Base-by-base conservation (phyloP, 2,888 invertebrate species). In the Antitype chi region DNA sequence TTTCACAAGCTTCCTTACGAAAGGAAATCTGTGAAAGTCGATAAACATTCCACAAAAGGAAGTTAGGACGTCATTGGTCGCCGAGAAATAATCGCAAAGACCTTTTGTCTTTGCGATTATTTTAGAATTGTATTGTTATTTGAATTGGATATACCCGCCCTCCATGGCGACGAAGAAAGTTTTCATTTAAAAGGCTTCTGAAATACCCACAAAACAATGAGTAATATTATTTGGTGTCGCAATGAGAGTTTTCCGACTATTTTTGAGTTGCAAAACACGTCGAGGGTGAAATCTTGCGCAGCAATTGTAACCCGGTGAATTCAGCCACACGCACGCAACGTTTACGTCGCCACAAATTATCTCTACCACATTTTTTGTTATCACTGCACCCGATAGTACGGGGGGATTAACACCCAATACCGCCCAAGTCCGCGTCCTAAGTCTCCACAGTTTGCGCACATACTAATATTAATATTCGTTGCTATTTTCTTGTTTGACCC, bases 1-100 rank as follows among this genome's bases (percentile, higher is more conserved):
- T 59, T 76, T 76, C 6, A 52, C 17, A 28, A 49, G 32, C 23
- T 75, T 76, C 63, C 23, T 13, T 63, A 13, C 4, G 25, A 57
- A 57, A 49, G 32, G 23, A 38, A 64, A 38, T 43, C 9, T 28
- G 63, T 38, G 38, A 32, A 63, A 38, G 47, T 49, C 1, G 11
- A 15, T n/a, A 17, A 63, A 67, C 8, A 32, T 17, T 55, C 13
- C 38, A 70, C 17, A 69, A 76, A 20, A 53, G 28, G 20, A 49
- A 32, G 13, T 49, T 47, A 4, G 20, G 20, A 23, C 62, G 60
- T 53, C 5, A 7, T 59, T 15, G 2, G 17, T 28, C 13, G 2
- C 17, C 7, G 53, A 70, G 53, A 69, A 69, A 43, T 25, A 0
- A 68, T n/a, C n/a, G n/a, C n/a, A 17, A 20, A 15, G 28, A 43